Percentiles rank a stretch among this genome's conserved stretches.
phyloP scores from a whole-genome alignment of 2,888 invertebrate species.

The Aleiodes testaceus region DNA sequence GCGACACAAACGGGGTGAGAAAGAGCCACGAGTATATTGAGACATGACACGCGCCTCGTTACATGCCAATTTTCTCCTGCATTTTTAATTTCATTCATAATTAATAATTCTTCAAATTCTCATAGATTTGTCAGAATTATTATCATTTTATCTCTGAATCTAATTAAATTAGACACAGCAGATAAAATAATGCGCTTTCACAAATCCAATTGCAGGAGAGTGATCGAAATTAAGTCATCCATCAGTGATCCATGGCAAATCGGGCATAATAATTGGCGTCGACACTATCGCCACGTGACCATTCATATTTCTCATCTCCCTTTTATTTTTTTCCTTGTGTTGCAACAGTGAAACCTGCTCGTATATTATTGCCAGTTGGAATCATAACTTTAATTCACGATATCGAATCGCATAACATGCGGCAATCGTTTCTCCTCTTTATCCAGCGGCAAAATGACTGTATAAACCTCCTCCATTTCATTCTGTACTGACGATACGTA shows the following conservation, averaged over 20 bases:
- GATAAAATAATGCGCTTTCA: constrained; percentile 61
- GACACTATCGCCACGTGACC: constrained; percentile 50
- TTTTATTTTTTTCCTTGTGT: constrained; percentile 12
- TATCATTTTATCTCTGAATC: background rate
- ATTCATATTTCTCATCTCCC: constrained; percentile 34
- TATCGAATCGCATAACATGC: constrained; percentile 71
- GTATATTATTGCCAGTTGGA: constrained; percentile 69
- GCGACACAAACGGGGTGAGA: constrained; percentile 65
- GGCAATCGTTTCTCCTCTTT: constrained; percentile 55
- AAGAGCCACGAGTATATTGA: constrained; percentile 58
- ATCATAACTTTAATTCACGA: constrained; percentile 70
- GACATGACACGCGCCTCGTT: constrained; percentile 69
- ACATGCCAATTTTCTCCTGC: constrained; percentile 61
- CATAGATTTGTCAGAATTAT: too few relatives aligned
- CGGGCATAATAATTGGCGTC: constrained; percentile 53
- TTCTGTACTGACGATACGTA: constrained; percentile 51
- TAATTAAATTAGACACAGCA: constrained; percentile 37
- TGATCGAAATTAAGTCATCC: constrained; percentile 43
- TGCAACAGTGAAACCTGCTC: constrained; percentile 70
- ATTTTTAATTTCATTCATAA: constrained; percentile 36
- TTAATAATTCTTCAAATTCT: too few relatives aligned
- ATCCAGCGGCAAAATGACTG: background rate
- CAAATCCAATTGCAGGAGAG: constrained; percentile 53
- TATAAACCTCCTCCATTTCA: constrained; percentile 1
- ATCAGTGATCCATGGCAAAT: constrained; percentile 53